Percentiles rank a stretch among this genome's conserved stretches.
Conservation (phyloP, 2,113 vertebrate genomes). For the Micromys minutus region DNA sequence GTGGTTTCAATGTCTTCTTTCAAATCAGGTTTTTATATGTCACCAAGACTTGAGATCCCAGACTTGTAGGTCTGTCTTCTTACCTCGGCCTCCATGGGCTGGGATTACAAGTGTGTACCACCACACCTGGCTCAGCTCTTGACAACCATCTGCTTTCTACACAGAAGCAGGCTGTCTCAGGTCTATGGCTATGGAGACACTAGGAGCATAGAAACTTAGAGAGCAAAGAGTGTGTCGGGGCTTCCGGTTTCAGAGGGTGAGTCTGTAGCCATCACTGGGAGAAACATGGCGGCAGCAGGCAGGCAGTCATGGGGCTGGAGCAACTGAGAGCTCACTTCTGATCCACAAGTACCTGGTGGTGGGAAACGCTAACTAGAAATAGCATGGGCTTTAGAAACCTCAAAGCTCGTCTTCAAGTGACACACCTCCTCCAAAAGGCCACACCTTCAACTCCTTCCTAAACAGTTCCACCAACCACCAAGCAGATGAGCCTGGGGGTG, state of each 20-base stretch:
- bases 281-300: background rate
- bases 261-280: rapidly evolving
- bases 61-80: background rate
- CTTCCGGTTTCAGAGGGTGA: background rate
- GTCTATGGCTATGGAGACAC: background rate
- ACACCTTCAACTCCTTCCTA: background rate
- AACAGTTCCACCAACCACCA: background rate
- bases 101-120: too few relatives aligned
- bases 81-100: background rate
- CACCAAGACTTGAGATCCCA: background rate
- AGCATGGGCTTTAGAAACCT: background rate
- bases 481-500: background rate
- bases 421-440: background rate
- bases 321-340: background rate
- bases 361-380: background rate
- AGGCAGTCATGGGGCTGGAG: background rate
- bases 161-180: rapidly evolving
- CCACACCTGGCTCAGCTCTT: background rate
- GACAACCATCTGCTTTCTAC: background rate
- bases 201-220: background rate
- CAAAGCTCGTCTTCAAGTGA: background rate
- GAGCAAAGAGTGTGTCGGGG: background rate
- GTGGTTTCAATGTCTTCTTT: too few relatives aligned
- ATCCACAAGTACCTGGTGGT: background rate
- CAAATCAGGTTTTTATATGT: background rate